Percentiles rank a stretch among this genome's conserved stretches.
These are phyloP conservation scores for Centropyge bicolor DNA, from an alignment of 2,797 vertebrate species.

Conservation along the genomic window DNA sequence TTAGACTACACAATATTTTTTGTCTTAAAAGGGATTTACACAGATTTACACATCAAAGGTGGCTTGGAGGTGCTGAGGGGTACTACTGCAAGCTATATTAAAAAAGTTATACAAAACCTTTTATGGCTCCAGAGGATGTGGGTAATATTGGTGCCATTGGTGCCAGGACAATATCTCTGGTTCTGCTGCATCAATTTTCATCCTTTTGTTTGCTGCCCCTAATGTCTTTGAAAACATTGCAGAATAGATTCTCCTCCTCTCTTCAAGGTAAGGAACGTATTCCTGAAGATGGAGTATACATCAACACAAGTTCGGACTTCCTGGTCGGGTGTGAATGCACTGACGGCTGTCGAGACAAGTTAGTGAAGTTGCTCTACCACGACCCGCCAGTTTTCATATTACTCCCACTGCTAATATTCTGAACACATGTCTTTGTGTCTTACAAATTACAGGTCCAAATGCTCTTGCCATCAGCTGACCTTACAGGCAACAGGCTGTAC, in stretches of 20 bases:
- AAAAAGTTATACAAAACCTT: background rate
- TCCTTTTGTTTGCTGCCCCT: background rate
- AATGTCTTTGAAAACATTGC: background rate
- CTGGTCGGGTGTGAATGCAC: constrained; percentile 97
- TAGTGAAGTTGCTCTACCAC: constrained; percentile 63
- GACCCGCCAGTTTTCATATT: background rate
- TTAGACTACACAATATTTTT: background rate
- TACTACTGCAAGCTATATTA: background rate
- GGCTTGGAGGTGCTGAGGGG: background rate
- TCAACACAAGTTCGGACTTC: constrained; percentile 94
- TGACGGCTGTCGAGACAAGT: constrained; percentile 97
- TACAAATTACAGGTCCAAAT: constrained; percentile 88
- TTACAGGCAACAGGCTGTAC: constrained; percentile 95
- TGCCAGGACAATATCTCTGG: no score
- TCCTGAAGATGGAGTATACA: constrained; percentile 94
- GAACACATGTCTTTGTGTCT: constrained; percentile 21
- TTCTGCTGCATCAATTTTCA: no score
- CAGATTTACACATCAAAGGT: background rate
- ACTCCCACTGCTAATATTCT: constrained; percentile 5
- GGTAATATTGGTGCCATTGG: no score
- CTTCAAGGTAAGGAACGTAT: constrained; percentile 90
- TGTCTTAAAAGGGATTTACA: background rate
- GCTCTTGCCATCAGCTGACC: constrained; percentile 96
- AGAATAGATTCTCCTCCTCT: constrained; percentile 11
- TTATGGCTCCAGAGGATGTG: background rate